These are phyloP conservation scores for Pristionchus maxplancki DNA, from an alignment of 2,888 invertebrate genomes.

Conservation along the genomic window DNA sequence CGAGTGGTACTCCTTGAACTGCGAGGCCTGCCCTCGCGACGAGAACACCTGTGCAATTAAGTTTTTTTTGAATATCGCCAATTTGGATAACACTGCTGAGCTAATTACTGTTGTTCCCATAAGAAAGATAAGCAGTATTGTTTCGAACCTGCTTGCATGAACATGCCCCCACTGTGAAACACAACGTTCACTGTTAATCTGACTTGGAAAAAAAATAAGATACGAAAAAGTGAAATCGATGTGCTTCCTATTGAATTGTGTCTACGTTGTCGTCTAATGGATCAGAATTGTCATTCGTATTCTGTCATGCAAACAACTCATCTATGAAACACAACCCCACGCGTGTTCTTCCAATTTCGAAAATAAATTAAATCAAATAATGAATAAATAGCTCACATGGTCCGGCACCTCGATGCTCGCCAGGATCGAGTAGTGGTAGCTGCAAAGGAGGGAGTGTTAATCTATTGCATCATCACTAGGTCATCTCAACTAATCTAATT, in stretches of 20 bases:
- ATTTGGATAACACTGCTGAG: no score
- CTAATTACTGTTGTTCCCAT: no score
- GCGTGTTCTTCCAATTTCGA: not conserved
- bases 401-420: conserved; percentile 52
- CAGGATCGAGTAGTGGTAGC: conserved; percentile 46
- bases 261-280: no score
- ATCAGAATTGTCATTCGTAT: no score
- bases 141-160: no score
- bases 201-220: no score
- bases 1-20: conserved; percentile 47
- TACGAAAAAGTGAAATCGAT: no score
- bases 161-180: not conserved
- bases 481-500: no score
- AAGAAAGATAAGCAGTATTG: no score
- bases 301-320: not conserved
- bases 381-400: conserved; percentile 42
- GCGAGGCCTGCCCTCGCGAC: not conserved
- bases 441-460: conserved; percentile 12
- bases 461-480: no score
- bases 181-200: not conserved
- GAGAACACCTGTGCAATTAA: conserved; percentile 38
- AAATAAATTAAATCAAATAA: no score
- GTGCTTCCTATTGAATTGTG: no score
- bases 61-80: not conserved
- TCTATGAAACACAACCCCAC: not conserved